phyloP scores from a whole-genome alignment of 2,797 vertebrate species.

The Sarcoramphus papa region DNA sequence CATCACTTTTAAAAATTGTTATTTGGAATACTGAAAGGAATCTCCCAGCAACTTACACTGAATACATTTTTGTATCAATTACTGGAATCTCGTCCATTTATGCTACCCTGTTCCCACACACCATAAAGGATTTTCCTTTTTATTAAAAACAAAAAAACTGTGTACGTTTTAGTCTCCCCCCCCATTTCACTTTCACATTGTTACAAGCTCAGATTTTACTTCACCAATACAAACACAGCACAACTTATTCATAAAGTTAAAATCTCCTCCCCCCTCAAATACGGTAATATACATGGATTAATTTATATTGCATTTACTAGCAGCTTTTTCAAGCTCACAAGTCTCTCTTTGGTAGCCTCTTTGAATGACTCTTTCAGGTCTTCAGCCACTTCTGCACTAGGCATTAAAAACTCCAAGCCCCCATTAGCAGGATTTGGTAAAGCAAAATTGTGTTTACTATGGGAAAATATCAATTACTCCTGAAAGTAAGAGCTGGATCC shows the following conservation, averaged over 20 bases:
- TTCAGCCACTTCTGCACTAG: neutral
- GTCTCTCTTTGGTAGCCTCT: neutral
- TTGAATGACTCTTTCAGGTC: neutral
- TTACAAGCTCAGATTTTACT: neutral
- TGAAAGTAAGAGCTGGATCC: neutral
- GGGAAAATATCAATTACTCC: neutral
- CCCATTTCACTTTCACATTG: neutral
- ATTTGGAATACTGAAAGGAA: neutral
- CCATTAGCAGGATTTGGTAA: neutral
- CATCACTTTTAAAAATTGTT: neutral
- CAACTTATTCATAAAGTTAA: neutral
- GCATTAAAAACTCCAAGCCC: neutral
- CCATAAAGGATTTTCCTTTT: neutral
- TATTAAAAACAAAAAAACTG: neutral
- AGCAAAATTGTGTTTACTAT: neutral
- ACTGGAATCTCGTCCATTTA: neutral
- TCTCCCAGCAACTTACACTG: neutral
- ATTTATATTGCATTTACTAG: neutral
- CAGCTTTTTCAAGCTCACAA: neutral
- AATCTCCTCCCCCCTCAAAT: neutral
- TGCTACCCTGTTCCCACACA: neutral
- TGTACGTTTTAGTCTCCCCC: neutral
- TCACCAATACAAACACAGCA: neutral
- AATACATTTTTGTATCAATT: neutral
- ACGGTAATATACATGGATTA: neutral